These are phyloP conservation scores for Hyla sarda DNA, from an alignment of 2,113 vertebrate genomes.

Conservation along the genomic window DNA sequence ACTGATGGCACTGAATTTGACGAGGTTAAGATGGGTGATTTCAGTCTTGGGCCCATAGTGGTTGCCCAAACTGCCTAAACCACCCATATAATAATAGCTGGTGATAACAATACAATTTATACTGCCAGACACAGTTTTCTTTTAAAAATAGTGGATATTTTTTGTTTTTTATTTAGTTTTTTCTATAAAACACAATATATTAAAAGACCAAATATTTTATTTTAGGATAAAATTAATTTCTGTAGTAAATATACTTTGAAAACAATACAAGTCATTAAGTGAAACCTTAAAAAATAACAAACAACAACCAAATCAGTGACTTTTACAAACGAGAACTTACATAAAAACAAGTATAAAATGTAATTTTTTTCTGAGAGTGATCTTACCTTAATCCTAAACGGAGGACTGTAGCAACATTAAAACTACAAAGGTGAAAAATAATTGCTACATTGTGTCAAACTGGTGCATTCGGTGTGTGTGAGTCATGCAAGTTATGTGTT, in stretches of 20 bases:
- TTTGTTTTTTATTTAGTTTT: neutral
- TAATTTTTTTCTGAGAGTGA: constrained; percentile 1
- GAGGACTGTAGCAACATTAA: constrained; percentile 4
- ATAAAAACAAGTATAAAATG: constrained; percentile 49
- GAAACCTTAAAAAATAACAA: constrained; percentile 51
- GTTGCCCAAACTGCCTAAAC: no score
- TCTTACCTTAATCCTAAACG: neutral
- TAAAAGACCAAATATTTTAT: constrained; percentile 54
- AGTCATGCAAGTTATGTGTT: constrained; percentile 1
- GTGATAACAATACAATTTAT: neutral
- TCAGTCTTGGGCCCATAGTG: no score
- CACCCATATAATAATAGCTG: no score
- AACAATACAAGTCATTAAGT: constrained; percentile 49
- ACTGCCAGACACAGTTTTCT: neutral
- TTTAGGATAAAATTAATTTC: constrained; percentile 32
- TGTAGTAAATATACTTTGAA: constrained; percentile 51
- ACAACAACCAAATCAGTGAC: constrained; percentile 8
- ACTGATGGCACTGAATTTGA: no score
- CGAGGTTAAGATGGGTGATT: no score
- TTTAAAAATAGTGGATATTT: neutral
- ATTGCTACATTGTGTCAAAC: neutral
- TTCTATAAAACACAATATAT: neutral
- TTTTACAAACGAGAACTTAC: constrained; percentile 17
- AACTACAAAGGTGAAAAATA: constrained; percentile 17
- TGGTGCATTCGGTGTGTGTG: neutral